A percentile compares a stretch with the other conserved stretches of the same genome.
Evolutionary conservation across 2,888 invertebrate genomes (phyloP).

Genomic region (Dolichopus griseipennis): DNA sequence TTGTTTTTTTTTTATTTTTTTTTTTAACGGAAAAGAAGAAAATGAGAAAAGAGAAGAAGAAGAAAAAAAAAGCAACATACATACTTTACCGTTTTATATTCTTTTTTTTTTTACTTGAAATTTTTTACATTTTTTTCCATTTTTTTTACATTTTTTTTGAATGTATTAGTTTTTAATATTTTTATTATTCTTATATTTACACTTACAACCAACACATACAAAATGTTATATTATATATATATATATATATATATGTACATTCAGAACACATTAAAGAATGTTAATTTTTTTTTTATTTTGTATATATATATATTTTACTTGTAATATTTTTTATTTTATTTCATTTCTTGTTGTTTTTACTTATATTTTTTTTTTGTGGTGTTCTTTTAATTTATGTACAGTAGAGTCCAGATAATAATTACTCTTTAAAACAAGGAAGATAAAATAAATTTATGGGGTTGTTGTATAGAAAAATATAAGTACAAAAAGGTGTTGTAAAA

Average conservation of each 20-base stretch:
- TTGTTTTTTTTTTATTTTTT: background rate
- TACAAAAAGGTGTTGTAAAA: too few relatives aligned
- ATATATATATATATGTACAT: background rate
- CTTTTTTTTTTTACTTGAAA: background rate
- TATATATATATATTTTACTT: too few relatives aligned
- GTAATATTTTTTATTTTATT: too few relatives aligned
- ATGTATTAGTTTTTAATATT: conserved; percentile 6
- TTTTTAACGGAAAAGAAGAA: background rate
- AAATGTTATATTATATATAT: too few relatives aligned
- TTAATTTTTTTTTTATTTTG: background rate
- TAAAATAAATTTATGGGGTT: too few relatives aligned
- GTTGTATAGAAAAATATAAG: too few relatives aligned
- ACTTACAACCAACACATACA: background rate
- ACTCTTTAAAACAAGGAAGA: too few relatives aligned
- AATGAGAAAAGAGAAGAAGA: background rate
- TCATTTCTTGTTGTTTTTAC: too few relatives aligned
- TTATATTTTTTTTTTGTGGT: background rate
- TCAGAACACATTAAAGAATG: conserved; percentile 4
- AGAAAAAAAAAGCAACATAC: background rate
- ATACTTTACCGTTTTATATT: background rate
- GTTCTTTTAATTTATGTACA: background rate
- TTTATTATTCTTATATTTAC: conserved; percentile 6
- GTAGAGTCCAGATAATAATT: too few relatives aligned
- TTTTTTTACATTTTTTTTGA: background rate
- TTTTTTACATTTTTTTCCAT: background rate